Percentiles rank a stretch among this genome's conserved stretches.
Evolutionary conservation across 2,888 invertebrate genomes (phyloP).

Genomic region (Eupithecia insigniata): DNA sequence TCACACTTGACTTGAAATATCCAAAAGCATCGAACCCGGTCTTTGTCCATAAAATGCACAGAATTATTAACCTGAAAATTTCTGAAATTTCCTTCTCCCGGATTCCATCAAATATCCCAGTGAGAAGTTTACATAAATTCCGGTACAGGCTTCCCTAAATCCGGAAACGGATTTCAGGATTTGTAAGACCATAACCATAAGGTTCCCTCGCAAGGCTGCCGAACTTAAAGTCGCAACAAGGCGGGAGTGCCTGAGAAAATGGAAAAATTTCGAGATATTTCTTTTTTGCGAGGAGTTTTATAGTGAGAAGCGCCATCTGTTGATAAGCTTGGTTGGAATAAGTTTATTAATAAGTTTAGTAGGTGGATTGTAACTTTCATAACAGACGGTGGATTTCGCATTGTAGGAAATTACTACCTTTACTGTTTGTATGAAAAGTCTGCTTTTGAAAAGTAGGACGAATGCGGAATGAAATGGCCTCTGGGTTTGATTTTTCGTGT

Average conservation of each 20-base stretch:
- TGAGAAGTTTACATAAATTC: conserved; percentile 30
- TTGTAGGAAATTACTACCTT: neutral
- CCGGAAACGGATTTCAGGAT: conserved; percentile 34
- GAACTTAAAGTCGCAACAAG: conserved; percentile 30
- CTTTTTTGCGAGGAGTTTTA: conserved; percentile 3
- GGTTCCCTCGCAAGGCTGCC: conserved; percentile 17
- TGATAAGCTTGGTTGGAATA: conserved; percentile 4
- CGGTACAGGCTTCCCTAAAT: conserved; percentile 16
- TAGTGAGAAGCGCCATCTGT: conserved; percentile 2
- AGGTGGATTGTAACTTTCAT: neutral
- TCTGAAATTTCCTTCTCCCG: conserved; percentile 7
- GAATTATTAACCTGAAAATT: conserved; percentile 7
- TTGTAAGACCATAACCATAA: conserved; percentile 35
- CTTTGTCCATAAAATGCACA: neutral
- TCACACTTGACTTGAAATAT: neutral
- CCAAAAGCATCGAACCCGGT: neutral
- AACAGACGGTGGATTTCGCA: neutral
- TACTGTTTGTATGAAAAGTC: no score
- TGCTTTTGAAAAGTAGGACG: no score
- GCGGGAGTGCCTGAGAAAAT: conserved; percentile 28
- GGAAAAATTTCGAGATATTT: conserved; percentile 19
- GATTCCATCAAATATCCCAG: conserved; percentile 30
- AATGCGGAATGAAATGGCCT: no score
- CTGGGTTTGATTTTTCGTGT: no score
- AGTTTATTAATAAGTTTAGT: neutral